A percentile compares a stretch with the other conserved stretches of the same genome.
Evolutionary conservation across 2,113 vertebrate genomes (phyloP).

Genomic region (Menura novaehollandiae): DNA sequence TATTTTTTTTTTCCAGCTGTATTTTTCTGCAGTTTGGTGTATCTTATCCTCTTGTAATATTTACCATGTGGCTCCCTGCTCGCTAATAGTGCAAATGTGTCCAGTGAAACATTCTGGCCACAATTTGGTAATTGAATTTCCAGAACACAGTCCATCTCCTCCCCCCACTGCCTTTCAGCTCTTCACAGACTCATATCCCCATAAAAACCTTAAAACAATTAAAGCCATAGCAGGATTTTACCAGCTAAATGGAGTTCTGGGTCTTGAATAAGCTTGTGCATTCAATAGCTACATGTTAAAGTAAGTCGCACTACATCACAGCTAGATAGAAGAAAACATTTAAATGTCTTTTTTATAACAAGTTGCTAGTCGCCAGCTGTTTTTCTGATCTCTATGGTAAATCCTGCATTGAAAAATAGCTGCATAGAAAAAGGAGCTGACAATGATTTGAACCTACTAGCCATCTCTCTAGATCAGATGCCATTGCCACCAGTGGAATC

Average conservation of each 20-base stretch:
- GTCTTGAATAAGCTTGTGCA: neutral
- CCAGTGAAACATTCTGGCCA: neutral
- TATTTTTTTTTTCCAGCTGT: neutral
- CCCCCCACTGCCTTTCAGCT: neutral
- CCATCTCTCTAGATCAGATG: constrained; percentile 39
- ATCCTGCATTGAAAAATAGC: constrained; percentile 24
- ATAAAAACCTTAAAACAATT: constrained; percentile 18
- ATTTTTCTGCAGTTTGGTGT: neutral
- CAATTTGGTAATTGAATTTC: neutral
- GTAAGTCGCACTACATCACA: neutral
- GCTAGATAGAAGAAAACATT: constrained; percentile 25
- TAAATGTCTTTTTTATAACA: constrained; percentile 49
- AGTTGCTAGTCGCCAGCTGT: constrained; percentile 61
- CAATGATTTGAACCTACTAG: constrained; percentile 23
- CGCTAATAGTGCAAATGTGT: neutral
- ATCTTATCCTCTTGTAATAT: neutral
- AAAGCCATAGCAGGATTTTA: neutral
- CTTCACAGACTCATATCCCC: neutral
- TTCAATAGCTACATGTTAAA: neutral
- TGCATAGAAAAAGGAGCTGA: constrained; percentile 54
- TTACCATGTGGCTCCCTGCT: neutral
- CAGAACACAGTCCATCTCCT: neutral
- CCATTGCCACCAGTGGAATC: constrained; percentile 26
- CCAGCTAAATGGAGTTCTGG: constrained; percentile 13
- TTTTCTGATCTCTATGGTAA: constrained; percentile 62